Conservation (phyloP, 2,888 invertebrate species). For the Marasmarcha lunaedactyla region DNA sequence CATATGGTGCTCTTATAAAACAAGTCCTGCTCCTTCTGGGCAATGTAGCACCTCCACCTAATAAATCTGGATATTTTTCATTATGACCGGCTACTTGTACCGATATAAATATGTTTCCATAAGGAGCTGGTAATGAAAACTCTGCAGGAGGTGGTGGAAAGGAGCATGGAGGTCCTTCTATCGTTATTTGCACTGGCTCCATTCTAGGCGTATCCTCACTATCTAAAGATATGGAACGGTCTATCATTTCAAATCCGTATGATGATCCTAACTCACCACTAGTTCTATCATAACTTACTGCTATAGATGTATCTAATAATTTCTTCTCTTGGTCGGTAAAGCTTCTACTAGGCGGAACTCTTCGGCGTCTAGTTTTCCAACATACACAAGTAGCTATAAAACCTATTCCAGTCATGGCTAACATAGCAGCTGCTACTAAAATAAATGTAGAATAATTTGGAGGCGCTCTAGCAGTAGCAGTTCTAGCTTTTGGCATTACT, state of each 20-base stretch:
- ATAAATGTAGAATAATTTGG: slow-evolving; percentile 79
- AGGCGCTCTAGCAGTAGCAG: slow-evolving; percentile 81
- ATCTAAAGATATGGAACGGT: slow-evolving; percentile 55
- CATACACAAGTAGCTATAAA: slow-evolving; percentile 57
- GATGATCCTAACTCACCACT: slow-evolving; percentile 73
- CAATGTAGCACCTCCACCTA: slow-evolving; percentile 64
- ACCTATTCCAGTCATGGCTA: slow-evolving; percentile 75
- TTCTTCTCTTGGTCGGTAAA: slow-evolving; percentile 92
- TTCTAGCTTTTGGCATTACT: slow-evolving; percentile 68
- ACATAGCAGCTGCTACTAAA: slow-evolving; percentile 77
- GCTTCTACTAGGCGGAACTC: slow-evolving; percentile 75
- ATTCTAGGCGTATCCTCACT: slow-evolving; percentile 62
- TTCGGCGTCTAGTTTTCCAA: slow-evolving; percentile 79
- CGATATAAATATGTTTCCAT: slow-evolving; percentile 87
- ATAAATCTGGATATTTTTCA: slow-evolving; percentile 83
- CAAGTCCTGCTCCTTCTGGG: slow-evolving; percentile 63
- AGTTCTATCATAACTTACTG: slow-evolving; percentile 73
- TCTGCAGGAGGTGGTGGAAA: slow-evolving; percentile 61
- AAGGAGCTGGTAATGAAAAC: slow-evolving; percentile 58
- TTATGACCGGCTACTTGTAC: slow-evolving; percentile 79
- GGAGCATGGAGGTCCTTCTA: slow-evolving; percentile 58
- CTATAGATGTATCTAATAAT: slow-evolving; percentile 80
- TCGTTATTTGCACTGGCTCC: slow-evolving; percentile 73
- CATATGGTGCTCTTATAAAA: slow-evolving; percentile 78
- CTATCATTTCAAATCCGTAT: slow-evolving; percentile 65